Conservation (phyloP, 2,797 vertebrate species). For the Pelochelys cantorii region DNA sequence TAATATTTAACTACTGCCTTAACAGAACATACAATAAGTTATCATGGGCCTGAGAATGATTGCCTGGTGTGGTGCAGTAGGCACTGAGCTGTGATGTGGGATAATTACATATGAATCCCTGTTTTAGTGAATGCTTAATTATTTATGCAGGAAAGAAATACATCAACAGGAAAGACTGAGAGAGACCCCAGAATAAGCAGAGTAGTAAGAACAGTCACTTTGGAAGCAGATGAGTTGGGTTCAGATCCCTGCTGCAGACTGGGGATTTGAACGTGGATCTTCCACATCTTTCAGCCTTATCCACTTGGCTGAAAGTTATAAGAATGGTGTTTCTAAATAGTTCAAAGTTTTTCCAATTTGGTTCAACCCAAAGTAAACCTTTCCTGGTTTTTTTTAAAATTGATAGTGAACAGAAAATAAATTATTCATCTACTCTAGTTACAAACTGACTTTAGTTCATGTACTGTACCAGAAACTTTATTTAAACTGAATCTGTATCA, state of each 20-base stretch:
- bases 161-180: background rate
- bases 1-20: background rate
- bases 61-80: background rate
- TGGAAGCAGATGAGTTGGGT: background rate
- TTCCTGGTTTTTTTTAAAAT: background rate
- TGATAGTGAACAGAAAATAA: background rate
- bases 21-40: background rate
- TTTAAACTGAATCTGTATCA: background rate
- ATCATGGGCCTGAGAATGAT: background rate
- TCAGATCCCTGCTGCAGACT: background rate
- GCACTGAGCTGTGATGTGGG: background rate
- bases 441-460: background rate
- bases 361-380: background rate
- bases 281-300: background rate
- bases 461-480: background rate
- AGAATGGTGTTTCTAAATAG: background rate
- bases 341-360: background rate
- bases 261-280: background rate
- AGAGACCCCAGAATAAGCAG: background rate
- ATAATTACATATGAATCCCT: background rate
- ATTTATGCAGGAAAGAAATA: background rate
- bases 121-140: background rate
- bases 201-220: background rate
- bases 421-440: background rate
- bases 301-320: background rate